These are phyloP conservation scores for human DNA, from an alignment of 2,113 vertebrate species.

Conservation along the genomic window GRCh38 chr13:57656501-57657000, in stretches of 20 bases:
- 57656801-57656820: not conserved
- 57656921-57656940: not conserved
- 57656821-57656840: not conserved
- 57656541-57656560: not conserved
- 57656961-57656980: not conserved
- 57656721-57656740: not conserved
- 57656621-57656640: not conserved
- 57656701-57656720: not conserved
- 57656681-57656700: not conserved
- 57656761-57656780: not conserved
- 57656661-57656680: not conserved
- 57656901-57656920: rapidly evolving
- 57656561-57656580: not conserved
- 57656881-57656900: not conserved
- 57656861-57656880: not conserved
- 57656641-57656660: not conserved
- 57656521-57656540: not conserved
- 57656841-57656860: not conserved
- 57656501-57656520: not conserved
- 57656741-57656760: not conserved
- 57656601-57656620: not conserved
- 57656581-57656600: not conserved
- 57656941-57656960: not conserved
- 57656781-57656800: not conserved
- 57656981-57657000: not conserved